Base-by-base conservation (phyloP, 1,140 invertebrate genomes). In the Lycorma delicatula region DNA sequence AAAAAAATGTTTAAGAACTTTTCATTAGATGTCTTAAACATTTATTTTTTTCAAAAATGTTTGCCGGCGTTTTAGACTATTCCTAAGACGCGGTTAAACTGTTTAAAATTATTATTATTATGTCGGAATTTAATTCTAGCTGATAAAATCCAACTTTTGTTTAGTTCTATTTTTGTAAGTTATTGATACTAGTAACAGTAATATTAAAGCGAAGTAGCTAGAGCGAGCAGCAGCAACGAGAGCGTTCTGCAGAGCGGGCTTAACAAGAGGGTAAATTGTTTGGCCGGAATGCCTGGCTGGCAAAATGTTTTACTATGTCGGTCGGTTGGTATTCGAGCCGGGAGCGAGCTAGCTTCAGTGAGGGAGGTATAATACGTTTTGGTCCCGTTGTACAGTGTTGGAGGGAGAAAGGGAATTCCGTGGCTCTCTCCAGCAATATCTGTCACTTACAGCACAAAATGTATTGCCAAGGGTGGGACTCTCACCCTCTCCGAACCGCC, bases 371-470 rank as follows among this genome's bases (percentile, higher is more conserved):
- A 49, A 56, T 56, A 56, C 38, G 47, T 49, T 49, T 56, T 41
- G 29, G 51, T 46, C 44, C 28, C 26, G 22, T 9, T 22, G 4
- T 26, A 31, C 28, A 31, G 6, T 47, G 18, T 6, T 36, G 56
- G 48, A 27, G 25, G 56, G 46, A 54, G 36, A 20, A 34, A 34
- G 22, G 52, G 23, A 54, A 58, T 58, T 58, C 56, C 56, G 49
- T 52, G 48, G 49, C 34, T 44, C 47, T 58, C 34, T 22, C 28
- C 27, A 28, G 58, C 53, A 60, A 60, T 60, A 60, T 60, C 54
- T 60, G 58, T 60, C 58, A 60, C 52, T 60, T 60, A 54, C 58
- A 60, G 52, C 23, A 20, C 25, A 47, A 59, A 54, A 60, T 60
- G 53, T 60, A 55, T 49, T 46, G 34, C 23, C 18, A 22, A 22